Conservation (phyloP, 2,113 vertebrate genomes). For the Gadus macrocephalus region DNA sequence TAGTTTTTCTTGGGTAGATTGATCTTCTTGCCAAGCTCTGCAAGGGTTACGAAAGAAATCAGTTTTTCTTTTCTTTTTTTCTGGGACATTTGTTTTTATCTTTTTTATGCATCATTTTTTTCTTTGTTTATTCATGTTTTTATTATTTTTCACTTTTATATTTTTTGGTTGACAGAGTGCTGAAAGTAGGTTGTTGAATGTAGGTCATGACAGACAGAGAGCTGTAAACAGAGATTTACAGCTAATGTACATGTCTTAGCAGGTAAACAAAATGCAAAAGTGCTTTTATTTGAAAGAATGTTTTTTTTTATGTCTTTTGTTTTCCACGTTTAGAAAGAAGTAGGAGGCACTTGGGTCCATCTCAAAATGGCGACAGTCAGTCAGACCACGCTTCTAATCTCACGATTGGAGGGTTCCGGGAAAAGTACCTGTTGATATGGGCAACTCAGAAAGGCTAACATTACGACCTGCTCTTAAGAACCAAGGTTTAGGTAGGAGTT, state of each 20-base stretch:
- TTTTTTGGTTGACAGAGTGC: conserved; percentile 40
- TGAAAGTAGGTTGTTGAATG: conserved; percentile 46
- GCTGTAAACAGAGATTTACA: conserved; percentile 35
- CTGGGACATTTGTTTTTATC: not conserved
- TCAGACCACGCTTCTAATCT: conserved; percentile 31
- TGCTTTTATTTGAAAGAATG: conserved; percentile 65
- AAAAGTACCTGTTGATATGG: not conserved
- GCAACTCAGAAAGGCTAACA: not conserved
- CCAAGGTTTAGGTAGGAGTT: not conserved
- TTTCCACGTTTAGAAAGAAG: conserved; percentile 67
- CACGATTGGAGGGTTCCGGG: conserved; percentile 22
- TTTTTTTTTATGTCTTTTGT: conserved; percentile 42
- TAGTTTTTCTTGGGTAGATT: conserved; percentile 18
- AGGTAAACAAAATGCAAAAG: conserved; percentile 71
- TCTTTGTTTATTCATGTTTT: conserved; percentile 14
- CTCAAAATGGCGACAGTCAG: conserved; percentile 42
- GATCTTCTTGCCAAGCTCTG: conserved; percentile 18
- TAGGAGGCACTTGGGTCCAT: conserved; percentile 75
- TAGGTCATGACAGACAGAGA: too few species aligned
- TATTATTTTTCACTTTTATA: conserved; percentile 29
- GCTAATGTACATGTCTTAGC: conserved; percentile 53
- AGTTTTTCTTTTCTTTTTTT: conserved; percentile 6
- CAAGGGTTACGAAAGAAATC: conserved; percentile 36
- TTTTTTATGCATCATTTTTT: not conserved
- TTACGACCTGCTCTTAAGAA: not conserved